phyloP scores from a whole-genome alignment of 2,797 vertebrate species.

The Catamblyrhynchus diadema region DNA sequence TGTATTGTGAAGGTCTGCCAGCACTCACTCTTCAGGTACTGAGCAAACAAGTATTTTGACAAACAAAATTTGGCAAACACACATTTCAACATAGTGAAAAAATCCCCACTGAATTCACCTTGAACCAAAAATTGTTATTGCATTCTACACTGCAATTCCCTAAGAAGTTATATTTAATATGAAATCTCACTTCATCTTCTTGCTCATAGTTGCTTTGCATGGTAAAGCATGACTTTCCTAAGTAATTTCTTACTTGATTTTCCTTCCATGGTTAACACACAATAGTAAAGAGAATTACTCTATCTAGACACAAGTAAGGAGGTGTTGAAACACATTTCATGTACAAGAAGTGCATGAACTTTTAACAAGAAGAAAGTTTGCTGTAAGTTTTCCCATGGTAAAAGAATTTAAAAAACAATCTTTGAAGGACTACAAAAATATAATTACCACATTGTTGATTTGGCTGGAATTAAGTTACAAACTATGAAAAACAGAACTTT shows the following conservation, averaged over 20 bases:
- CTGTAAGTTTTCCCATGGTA: neutral
- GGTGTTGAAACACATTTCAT: neutral
- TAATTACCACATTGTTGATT: neutral
- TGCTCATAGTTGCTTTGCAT: neutral
- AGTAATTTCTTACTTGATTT: neutral
- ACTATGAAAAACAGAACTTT: neutral
- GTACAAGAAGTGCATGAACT: rapidly evolving
- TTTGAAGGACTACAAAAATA: neutral
- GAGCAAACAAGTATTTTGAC: neutral
- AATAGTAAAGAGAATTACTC: neutral
- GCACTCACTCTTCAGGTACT: neutral
- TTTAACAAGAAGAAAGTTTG: neutral
- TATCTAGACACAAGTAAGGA: neutral
- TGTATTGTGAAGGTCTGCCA: neutral
- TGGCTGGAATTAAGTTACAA: neutral
- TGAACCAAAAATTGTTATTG: neutral
- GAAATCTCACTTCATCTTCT: neutral
- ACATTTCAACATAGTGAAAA: neutral
- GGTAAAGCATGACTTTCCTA: neutral
- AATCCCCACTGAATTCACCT: neutral
- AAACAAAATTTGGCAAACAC: neutral
- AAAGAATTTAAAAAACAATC: neutral
- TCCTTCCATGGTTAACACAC: neutral
- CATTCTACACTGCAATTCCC: neutral
- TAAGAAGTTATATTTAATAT: neutral